A percentile compares a stretch with the other conserved stretches of the same genome.
phyloP scores from a whole-genome alignment of 1,140 invertebrate species.

The Agrypnia vestita region DNA sequence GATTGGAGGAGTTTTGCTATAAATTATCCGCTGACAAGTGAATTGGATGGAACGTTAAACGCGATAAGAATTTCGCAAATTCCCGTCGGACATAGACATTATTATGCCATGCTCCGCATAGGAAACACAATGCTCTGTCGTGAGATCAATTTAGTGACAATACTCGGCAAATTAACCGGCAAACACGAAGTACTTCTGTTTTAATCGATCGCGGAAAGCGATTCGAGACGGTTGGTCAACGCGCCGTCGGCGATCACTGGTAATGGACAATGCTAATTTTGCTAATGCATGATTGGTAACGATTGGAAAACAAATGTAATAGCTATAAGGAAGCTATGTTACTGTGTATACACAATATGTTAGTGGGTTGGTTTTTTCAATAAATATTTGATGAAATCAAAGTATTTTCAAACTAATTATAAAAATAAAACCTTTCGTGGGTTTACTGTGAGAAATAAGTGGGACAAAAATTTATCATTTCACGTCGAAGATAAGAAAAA shows the following conservation, averaged over 20 bases:
- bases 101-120: conserved; percentile 17
- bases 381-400: too few relatives aligned
- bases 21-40: background rate
- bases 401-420: too few relatives aligned
- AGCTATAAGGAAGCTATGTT: too few relatives aligned
- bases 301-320: too few relatives aligned
- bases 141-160: conserved; percentile 41
- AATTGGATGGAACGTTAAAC: background rate
- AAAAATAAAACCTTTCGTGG: too few relatives aligned
- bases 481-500: too few relatives aligned
- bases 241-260: background rate
- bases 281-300: too few relatives aligned
- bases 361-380: too few relatives aligned
- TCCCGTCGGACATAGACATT: background rate
- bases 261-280: too few relatives aligned
- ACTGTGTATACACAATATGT: too few relatives aligned
- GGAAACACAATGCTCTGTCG: conserved; percentile 22
- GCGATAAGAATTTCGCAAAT: conserved; percentile 1
- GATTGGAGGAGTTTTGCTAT: background rate
- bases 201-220: background rate
- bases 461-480: too few relatives aligned
- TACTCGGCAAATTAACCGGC: conserved; percentile 17
- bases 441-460: too few relatives aligned
- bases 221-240: background rate
- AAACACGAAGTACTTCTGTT: background rate